Evolutionary conservation across 1,140 invertebrate genomes (phyloP).

Genomic region (Heliothis subflexa): DNA sequence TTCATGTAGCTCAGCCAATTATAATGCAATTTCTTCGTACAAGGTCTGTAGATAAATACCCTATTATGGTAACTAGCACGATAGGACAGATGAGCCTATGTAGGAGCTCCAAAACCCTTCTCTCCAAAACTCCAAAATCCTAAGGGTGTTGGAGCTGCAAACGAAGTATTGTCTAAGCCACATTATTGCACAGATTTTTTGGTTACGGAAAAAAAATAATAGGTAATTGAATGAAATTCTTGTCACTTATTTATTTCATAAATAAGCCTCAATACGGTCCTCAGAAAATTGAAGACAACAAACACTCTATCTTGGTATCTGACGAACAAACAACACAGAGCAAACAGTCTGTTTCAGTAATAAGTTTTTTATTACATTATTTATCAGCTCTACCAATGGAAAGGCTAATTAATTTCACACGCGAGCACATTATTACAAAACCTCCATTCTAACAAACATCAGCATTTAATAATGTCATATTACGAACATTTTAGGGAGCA

Average conservation of each 20-base stretch:
- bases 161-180: too few species aligned
- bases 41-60: slow-evolving; percentile 33
- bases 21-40: slow-evolving; percentile 42
- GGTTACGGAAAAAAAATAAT: too few species aligned
- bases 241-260: too few species aligned
- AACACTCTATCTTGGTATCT: not conserved
- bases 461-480: not conserved
- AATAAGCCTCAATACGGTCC: too few species aligned
- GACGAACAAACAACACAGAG: not conserved
- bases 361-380: not conserved
- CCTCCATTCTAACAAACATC: not conserved
- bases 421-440: slow-evolving; percentile 2
- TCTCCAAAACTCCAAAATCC: too few species aligned
- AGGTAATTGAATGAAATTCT: too few species aligned
- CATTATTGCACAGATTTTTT: too few species aligned
- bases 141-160: too few species aligned
- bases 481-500: not conserved
- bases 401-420: slow-evolving; percentile 13
- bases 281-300: too few species aligned
- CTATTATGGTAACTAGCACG: not conserved
- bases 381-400: slow-evolving; percentile 13
- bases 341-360: slow-evolving; percentile 4
- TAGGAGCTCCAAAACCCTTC: too few species aligned
- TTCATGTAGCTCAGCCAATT: slow-evolving; percentile 29
- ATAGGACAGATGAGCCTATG: too few species aligned